Evolutionary conservation across 35 echinoderm and acorn worm species (phyloP).

Genomic region (Anneissia japonica): DNA sequence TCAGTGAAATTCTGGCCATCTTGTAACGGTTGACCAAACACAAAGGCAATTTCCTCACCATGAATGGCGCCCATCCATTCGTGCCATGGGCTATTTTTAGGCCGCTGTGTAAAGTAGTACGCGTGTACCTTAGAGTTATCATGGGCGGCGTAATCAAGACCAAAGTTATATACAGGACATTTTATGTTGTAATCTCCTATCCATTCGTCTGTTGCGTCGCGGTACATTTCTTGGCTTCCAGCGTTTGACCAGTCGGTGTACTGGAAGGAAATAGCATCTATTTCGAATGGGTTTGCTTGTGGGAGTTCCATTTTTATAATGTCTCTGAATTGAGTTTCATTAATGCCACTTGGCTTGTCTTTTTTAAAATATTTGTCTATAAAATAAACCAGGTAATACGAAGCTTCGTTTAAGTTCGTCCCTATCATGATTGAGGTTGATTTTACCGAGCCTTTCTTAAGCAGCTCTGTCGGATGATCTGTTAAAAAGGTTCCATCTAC

Average conservation of each 20-base stretch:
- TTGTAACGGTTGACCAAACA: background rate
- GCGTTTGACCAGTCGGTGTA: slow-evolving; percentile 81
- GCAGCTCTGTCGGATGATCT: slow-evolving; percentile 41
- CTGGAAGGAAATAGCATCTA: slow-evolving; percentile 69
- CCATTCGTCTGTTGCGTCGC: slow-evolving; percentile 64
- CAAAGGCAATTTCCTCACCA: slow-evolving; percentile 8
- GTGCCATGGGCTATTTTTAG: background rate
- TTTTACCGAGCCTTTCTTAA: slow-evolving; percentile 51
- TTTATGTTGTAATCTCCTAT: slow-evolving; percentile 63
- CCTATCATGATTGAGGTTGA: slow-evolving; percentile 64
- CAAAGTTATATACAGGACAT: slow-evolving; percentile 69
- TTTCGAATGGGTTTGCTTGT: slow-evolving; percentile 56
- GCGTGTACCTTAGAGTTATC: background rate
- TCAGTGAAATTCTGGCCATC: background rate
- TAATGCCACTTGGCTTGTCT: slow-evolving; percentile 58
- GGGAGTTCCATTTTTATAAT: slow-evolving; percentile 52
- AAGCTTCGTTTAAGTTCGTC: slow-evolving; percentile 73
- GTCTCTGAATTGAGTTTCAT: slow-evolving; percentile 21
- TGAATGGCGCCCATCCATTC: background rate
- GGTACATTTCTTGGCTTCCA: slow-evolving; percentile 36
- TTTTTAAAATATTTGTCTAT: slow-evolving; percentile 26
- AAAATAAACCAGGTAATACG: slow-evolving; percentile 80
- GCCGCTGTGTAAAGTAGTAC: background rate
- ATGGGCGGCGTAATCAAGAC: slow-evolving; percentile 36
- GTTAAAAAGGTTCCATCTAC: slow-evolving; percentile 80